These are phyloP conservation scores for Apoderus coryli DNA, from an alignment of 2,888 invertebrate species.

Conservation along the genomic window DNA sequence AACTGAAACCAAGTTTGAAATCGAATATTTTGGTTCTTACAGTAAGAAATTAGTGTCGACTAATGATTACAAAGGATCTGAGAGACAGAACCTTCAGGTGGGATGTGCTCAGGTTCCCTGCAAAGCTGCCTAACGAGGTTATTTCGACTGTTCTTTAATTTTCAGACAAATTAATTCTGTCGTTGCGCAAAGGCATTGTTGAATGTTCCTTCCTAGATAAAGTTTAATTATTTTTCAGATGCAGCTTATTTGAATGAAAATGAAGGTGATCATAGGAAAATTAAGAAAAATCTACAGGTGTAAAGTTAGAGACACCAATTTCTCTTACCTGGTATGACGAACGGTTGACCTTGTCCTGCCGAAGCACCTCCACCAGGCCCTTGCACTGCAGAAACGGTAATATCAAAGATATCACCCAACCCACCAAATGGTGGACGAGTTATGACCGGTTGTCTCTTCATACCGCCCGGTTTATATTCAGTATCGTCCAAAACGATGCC, in stretches of 20 bases:
- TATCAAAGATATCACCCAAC: conserved; percentile 69
- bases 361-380: conserved; percentile 50
- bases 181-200: too few relatives aligned
- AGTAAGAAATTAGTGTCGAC: too few relatives aligned
- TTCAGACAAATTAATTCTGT: too few relatives aligned
- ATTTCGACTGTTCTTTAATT: too few relatives aligned
- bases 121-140: too few relatives aligned
- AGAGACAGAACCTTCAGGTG: too few relatives aligned
- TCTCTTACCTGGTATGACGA: conserved; percentile 37
- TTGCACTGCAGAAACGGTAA: conserved; percentile 78
- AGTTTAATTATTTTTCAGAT: too few relatives aligned
- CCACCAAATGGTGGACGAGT: conserved; percentile 39
- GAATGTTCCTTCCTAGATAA: too few relatives aligned
- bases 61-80: too few relatives aligned
- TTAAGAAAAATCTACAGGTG: background rate
- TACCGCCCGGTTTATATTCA: conserved; percentile 57
- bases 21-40: background rate
- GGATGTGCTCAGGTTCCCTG: too few relatives aligned
- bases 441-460: conserved; percentile 27
- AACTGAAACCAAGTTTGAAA: conserved; percentile 29
- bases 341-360: conserved; percentile 35
- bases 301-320: background rate
- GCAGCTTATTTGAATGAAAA: too few relatives aligned
- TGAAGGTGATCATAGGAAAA: too few relatives aligned
- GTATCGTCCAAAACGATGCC: conserved; percentile 78